A percentile compares a stretch with the other conserved stretches of the same genome.
These are phyloP conservation scores for Dione juno DNA, from an alignment of 2,888 invertebrate species.

Conservation along the genomic window DNA sequence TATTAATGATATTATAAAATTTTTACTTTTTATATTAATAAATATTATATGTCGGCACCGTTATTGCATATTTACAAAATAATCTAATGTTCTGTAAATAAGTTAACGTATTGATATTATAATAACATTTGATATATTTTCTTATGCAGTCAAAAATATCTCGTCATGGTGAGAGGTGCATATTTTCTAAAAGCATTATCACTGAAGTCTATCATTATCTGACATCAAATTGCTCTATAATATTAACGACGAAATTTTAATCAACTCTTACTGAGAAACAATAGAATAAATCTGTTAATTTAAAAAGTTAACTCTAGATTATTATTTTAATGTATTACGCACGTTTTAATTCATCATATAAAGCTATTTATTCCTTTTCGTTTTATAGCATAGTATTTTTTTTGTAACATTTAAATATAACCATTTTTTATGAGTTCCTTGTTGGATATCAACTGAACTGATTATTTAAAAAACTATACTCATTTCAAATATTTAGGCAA, in stretches of 20 bases:
- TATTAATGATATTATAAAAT: too few relatives aligned
- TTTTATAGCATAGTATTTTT: too few relatives aligned
- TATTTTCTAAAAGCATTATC: slow-evolving; percentile 30
- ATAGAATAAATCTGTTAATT: neutral
- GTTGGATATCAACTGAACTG: neutral
- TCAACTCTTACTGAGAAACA: slow-evolving; percentile 8
- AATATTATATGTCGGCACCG: too few relatives aligned
- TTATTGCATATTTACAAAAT: too few relatives aligned
- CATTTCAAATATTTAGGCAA: neutral
- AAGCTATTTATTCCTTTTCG: too few relatives aligned
- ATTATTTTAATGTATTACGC: too few relatives aligned
- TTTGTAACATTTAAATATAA: too few relatives aligned
- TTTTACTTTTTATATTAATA: too few relatives aligned
- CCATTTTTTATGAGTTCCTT: too few relatives aligned
- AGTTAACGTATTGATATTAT: too few relatives aligned
- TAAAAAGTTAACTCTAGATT: neutral
- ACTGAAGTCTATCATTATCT: slow-evolving; percentile 25
- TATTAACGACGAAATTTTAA: slow-evolving; percentile 17
- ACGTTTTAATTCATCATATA: too few relatives aligned
- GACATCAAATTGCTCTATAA: slow-evolving; percentile 4
- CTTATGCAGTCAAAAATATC: slow-evolving; percentile 11
- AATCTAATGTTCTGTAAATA: too few relatives aligned
- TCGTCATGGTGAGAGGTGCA: slow-evolving; percentile 31
- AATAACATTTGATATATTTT: neutral
- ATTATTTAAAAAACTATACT: neutral